Conservation (phyloP, 2,113 vertebrate species). For the Calyptomena viridis region DNA sequence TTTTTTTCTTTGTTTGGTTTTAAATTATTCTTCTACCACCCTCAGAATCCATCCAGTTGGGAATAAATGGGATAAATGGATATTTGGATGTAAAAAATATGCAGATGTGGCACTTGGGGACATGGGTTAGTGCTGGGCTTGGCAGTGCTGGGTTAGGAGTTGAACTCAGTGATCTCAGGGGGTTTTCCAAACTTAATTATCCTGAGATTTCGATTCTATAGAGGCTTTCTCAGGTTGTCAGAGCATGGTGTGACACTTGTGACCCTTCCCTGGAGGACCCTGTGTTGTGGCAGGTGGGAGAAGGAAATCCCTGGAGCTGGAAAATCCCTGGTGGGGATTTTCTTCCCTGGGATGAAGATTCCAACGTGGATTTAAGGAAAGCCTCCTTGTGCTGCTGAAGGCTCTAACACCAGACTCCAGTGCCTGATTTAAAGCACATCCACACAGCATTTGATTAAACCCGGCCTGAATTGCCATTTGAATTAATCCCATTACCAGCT, state of each 20-base stretch:
- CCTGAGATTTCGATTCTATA: background rate
- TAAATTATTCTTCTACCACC: background rate
- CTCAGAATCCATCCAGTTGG: background rate
- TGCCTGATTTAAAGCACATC: background rate
- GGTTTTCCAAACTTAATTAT: background rate
- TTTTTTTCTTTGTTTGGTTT: background rate
- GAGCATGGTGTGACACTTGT: rapidly evolving
- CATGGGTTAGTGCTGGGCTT: background rate
- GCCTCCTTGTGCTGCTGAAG: rapidly evolving
- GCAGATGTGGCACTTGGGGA: background rate
- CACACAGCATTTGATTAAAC: background rate
- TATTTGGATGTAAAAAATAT: background rate
- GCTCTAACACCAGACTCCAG: background rate
- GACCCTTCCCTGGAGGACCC: background rate
- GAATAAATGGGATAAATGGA: background rate
- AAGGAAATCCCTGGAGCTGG: background rate
- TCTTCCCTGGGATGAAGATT: background rate
- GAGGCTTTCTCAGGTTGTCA: background rate
- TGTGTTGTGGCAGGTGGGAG: background rate
- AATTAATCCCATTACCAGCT: background rate
- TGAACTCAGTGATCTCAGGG: background rate
- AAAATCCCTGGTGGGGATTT: background rate
- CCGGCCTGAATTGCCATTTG: background rate
- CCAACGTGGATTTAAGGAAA: background rate
- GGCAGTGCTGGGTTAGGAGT: background rate